Percentiles rank a stretch among this genome's conserved stretches.
Evolutionary conservation across 2,888 invertebrate species (phyloP).

Genomic region (Lithophane socia): DNA sequence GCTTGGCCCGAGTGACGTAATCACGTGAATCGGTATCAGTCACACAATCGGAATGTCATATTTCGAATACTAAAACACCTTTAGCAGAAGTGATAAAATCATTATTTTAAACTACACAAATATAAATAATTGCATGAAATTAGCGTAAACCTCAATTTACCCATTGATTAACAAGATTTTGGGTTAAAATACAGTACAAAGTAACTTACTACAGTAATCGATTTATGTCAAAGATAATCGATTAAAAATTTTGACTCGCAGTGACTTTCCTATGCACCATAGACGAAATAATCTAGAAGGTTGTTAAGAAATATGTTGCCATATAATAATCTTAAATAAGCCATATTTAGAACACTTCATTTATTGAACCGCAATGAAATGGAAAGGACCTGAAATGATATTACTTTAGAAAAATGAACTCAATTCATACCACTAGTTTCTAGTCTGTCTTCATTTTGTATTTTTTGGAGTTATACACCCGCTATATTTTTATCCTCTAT

Average conservation of each 20-base stretch:
- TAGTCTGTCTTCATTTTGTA: not conserved
- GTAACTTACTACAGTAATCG: not conserved
- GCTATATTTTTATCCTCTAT: not conserved
- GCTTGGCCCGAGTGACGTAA: slow-evolving; percentile 85
- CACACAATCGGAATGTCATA: slow-evolving; percentile 52
- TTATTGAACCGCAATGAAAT: not conserved
- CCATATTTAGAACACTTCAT: not conserved
- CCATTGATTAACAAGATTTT: not conserved
- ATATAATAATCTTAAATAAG: slow-evolving; percentile 10
- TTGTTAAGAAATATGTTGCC: slow-evolving; percentile 43
- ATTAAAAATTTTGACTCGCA: not conserved
- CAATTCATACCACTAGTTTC: not conserved
- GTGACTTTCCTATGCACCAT: slow-evolving; percentile 52
- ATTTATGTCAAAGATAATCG: slow-evolving; percentile 19
- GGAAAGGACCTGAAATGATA: not conserved
- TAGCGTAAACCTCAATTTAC: accelerated
- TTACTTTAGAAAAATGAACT: not conserved
- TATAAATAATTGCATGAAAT: not conserved
- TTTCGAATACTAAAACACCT: slow-evolving; percentile 35
- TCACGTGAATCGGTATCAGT: slow-evolving; percentile 68
- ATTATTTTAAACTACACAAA: not conserved
- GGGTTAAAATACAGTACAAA: not conserved
- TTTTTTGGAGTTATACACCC: not conserved
- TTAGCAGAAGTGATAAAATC: not conserved
- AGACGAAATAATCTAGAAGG: slow-evolving; percentile 54